Evolutionary conservation across 2,888 invertebrate species (phyloP), one percentile per base, ranked within the genome.

Genomic region (Drosophila hamatofila): DNA sequence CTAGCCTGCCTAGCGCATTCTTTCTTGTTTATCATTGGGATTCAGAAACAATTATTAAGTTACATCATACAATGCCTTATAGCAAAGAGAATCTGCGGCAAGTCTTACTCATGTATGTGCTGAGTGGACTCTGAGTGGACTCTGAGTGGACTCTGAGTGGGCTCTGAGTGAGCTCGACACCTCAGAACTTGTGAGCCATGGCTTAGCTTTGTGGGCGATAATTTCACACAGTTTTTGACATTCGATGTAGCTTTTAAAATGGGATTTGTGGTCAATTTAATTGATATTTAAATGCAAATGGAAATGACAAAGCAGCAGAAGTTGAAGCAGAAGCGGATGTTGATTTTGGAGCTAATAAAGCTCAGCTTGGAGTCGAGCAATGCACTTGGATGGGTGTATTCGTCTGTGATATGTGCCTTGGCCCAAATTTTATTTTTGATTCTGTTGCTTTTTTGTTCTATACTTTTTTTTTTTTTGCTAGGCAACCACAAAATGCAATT

Each of bases 401-500:
- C 25, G 25, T 4, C 25, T 25, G 30, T 8, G 30, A 30, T 30
- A 18, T 49, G 49, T 49, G 49, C 18, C 18, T 49, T 1, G 18
- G 33, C 11, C 35, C 35, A 33, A 33, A 23, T 35, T 35, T 35
- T n/a, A 21, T 33, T 23, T 52, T 52, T 37, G 52, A 21, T 3
- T 33, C 16, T 33, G 21, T 21, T 33, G 18, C 18, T 16, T 12
- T 30, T 18, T 18, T 9, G 4, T 42, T 12, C 4, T 46, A 9
- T 16, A 5, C 30, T 44, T 7, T 16, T 21, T 16, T n/a, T 4
- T 9, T 7, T 27, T 51, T 35, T 23, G 33, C 35, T 37, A 8
- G 52, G 37, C 35, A 80, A 65, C 87, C 84, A 72, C 76, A 88
- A 78, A 78, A 86, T 88, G 80, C 88, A 88, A 84, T 84, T 84